Conservation (phyloP, 2,113 vertebrate species). For the Murina feae region DNA sequence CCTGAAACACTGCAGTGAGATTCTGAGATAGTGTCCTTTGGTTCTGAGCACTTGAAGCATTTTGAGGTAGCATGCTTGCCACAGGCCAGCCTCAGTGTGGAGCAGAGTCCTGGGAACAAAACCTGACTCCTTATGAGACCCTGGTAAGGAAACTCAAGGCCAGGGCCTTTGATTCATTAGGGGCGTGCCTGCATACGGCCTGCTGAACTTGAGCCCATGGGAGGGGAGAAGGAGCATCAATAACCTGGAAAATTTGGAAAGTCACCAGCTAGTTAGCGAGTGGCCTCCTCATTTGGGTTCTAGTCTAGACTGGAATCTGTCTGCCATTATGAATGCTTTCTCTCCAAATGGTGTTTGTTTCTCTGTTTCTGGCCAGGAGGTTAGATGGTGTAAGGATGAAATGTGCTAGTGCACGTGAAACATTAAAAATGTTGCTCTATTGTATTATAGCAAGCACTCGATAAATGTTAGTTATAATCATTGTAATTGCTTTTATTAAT, state of each 20-base stretch:
- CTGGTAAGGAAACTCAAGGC: neutral
- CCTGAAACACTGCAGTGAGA: neutral
- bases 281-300: neutral
- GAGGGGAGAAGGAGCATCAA: neutral
- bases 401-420: neutral
- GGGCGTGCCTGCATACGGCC: neutral
- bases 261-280: neutral
- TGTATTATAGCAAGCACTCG: neutral
- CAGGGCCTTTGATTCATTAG: neutral
- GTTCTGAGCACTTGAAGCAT: accelerated
- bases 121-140: neutral
- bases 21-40: neutral
- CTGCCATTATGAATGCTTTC: neutral
- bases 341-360: neutral
- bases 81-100: neutral
- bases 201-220: neutral
- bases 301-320: neutral
- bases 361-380: neutral
- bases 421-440: neutral
- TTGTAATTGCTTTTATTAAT: neutral
- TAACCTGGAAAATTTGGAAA: neutral
- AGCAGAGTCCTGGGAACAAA: neutral
- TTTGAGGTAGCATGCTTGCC: neutral
- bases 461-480: neutral
- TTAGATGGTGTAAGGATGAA: neutral